Base-by-base conservation (phyloP, 2,113 vertebrate species). In the Spea bombifrons region DNA sequence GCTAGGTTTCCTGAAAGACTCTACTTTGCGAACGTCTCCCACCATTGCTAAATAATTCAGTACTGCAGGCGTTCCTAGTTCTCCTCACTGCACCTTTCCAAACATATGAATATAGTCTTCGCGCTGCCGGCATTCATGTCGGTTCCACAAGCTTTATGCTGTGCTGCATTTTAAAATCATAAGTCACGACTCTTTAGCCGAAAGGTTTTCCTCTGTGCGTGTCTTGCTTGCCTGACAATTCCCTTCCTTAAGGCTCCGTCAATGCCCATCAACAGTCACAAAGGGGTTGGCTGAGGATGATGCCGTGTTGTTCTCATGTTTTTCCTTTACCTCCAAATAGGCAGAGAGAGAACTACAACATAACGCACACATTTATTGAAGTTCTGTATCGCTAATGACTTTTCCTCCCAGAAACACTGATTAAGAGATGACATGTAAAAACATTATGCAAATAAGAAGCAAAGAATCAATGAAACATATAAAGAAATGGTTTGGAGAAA, bases 51-150 rank as follows among this genome's bases (percentile, higher is more conserved):
- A 84, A 64, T 45, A 81, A 78, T 85, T 83, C 47, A 78, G 7
- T 82, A 50, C 47, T 3, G 0, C 55, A 86, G 79, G 73, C 0
- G 0, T 76, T 85, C 59, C 75, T 80, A 71, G 81, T 9, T 55
- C 66, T 81, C 30, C 52, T 82, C 0, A 4, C 53, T 72, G 76
- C 73, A 83, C 84, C 81, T 83, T 84, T 83, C 70, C 71, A 84
- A 88, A 84, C 83, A 86, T 88, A 86, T 80, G 83, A 86, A 86
- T 80, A 86, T 86, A 70, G 81, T 78, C 82, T 65, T 66, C 73
- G 48, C 0, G 81, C 87, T 84, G 82, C 84, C 83, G 87, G 86
- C 85, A 81, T 70, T 53, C 82, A 85, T 85, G 83, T 90, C 82
- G 64, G 80, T 70, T 70, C 53, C 3, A 71, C 17, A 55, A 53